A percentile compares a stretch with the other conserved stretches of the same genome.
Conservation (phyloP, 2,888 invertebrate genomes). For the Torymus aiolomorphi region DNA sequence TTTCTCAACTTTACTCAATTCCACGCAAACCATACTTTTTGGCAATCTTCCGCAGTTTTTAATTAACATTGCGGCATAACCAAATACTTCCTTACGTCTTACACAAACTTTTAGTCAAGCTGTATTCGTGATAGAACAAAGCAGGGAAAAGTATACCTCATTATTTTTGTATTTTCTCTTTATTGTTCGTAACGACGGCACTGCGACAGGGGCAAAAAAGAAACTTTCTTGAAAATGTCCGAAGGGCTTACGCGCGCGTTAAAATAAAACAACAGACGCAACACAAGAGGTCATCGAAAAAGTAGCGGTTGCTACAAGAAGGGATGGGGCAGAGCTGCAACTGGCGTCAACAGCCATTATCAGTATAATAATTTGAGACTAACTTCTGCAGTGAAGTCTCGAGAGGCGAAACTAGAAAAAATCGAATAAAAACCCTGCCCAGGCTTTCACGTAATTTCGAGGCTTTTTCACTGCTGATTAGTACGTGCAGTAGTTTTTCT, state of each 20-base stretch:
- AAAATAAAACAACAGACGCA: constrained; percentile 29
- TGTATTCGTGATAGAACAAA: neutral
- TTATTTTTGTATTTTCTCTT: constrained; percentile 34
- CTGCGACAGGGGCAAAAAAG: constrained; percentile 1
- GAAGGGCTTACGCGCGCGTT: neutral
- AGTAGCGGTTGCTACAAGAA: neutral
- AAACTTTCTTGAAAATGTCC: constrained; percentile 26
- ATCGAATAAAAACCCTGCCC: constrained; percentile 15
- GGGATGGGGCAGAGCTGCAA: neutral
- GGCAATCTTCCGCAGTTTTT: too few relatives aligned
- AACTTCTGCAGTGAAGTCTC: constrained; percentile 15
- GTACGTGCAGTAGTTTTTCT: neutral
- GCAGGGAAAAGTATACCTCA: neutral
- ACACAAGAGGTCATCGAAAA: constrained; percentile 36
- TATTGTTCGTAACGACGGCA: constrained; percentile 32
- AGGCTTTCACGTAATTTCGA: constrained; percentile 19
- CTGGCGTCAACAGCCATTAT: constrained; percentile 31
- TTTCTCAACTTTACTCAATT: too few relatives aligned
- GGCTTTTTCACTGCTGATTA: constrained; percentile 8
- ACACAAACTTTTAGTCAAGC: neutral
- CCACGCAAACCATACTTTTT: too few relatives aligned
- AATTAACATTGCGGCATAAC: too few relatives aligned
- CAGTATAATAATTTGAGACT: constrained; percentile 27
- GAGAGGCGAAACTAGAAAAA: neutral
- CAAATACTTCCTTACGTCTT: constrained; percentile 2